Conservation (phyloP, 2,797 vertebrate genomes). For the Tympanoctomys barrerae region DNA sequence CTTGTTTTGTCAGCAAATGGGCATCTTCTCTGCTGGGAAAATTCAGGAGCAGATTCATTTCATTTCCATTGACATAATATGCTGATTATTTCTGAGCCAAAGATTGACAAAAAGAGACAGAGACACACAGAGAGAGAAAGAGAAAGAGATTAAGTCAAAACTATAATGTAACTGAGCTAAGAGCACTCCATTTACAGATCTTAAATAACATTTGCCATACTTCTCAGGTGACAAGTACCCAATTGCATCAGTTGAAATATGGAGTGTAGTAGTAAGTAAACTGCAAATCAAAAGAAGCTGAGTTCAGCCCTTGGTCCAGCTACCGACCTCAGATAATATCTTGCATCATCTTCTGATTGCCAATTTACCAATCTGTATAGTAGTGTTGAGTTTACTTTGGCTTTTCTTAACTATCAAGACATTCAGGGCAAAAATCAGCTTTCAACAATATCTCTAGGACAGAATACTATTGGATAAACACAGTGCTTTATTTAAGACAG, state of each 20-base stretch:
- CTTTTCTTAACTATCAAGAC: not conserved
- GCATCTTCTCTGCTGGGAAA: not conserved
- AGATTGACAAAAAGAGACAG: not conserved
- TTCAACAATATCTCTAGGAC: not conserved
- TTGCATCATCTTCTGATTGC: not conserved
- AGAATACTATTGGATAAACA: conserved; percentile 15
- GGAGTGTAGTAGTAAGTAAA: not conserved
- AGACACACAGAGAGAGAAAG: too few relatives aligned
- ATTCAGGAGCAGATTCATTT: not conserved
- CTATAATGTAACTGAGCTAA: not conserved
- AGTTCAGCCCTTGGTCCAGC: not conserved
- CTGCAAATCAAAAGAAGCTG: not conserved
- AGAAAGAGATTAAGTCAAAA: not conserved
- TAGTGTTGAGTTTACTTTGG: not conserved
- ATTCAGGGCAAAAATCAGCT: conserved; percentile 42
- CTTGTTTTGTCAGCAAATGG: conserved; percentile 17
- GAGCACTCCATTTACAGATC: not conserved
- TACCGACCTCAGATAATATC: not conserved
- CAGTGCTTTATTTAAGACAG: not conserved
- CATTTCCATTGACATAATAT: not conserved
- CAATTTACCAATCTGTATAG: not conserved
- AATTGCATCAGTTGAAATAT: not conserved
- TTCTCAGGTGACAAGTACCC: not conserved
- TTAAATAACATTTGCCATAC: conserved; percentile 9
- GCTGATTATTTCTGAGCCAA: conserved; percentile 33